These are phyloP conservation scores for Pogonognathellus flavescens DNA, from an alignment of 1,140 invertebrate species.

Conservation along the genomic window DNA sequence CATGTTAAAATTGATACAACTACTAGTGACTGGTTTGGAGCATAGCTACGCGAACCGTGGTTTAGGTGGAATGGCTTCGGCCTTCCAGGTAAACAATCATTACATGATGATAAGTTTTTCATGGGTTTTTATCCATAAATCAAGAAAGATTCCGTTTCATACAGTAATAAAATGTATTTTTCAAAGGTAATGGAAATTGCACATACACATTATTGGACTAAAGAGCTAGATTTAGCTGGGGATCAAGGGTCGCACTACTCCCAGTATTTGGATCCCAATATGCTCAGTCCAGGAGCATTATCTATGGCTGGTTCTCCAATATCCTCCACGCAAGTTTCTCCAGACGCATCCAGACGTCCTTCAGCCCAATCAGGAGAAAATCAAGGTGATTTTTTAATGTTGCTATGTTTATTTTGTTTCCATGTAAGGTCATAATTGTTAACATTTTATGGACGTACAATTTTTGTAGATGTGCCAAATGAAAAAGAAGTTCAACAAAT, in stretches of 20 bases:
- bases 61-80: slow-evolving; percentile 96
- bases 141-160: no score
- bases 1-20: slow-evolving; percentile 92
- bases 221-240: slow-evolving; percentile 77
- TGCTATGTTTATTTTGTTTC: neutral
- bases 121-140: no score
- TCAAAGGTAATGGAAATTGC: slow-evolving; percentile 72
- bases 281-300: slow-evolving; percentile 69
- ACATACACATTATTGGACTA: slow-evolving; percentile 98
- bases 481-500: slow-evolving; percentile 54
- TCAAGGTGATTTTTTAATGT: neutral
- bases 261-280: slow-evolving; percentile 65
- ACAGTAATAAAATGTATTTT: neutral
- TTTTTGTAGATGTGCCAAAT: slow-evolving; percentile 59
- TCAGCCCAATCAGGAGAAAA: slow-evolving; percentile 65
- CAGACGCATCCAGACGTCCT: slow-evolving; percentile 63
- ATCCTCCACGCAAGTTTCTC: slow-evolving; percentile 69
- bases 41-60: slow-evolving; percentile 94
- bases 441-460: no score
- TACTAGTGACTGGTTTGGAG: slow-evolving; percentile 90
- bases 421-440: no score
- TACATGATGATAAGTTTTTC: no score
- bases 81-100: slow-evolving; percentile 86
- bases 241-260: slow-evolving; percentile 70
- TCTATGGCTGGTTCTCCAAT: slow-evolving; percentile 75